Conservation (phyloP, 1,140 invertebrate genomes). For the Palaemon carinicauda region DNA sequence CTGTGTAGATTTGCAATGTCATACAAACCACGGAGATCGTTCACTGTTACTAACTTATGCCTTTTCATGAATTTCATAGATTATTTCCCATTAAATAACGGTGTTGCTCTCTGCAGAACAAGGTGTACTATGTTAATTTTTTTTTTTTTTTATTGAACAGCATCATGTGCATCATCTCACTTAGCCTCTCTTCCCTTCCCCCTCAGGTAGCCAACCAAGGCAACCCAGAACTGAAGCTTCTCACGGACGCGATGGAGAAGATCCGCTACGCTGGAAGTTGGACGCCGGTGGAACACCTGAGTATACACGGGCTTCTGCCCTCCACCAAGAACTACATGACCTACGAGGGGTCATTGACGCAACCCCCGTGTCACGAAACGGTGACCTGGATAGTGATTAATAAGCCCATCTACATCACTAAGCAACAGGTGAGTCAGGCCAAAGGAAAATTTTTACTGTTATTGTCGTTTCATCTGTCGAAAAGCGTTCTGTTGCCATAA, state of each 20-base stretch:
- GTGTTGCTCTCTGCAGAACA: too few relatives aligned
- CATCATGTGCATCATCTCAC: not conserved
- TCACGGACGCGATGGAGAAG: slow-evolving; percentile 54
- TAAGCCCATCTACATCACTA: slow-evolving; percentile 95
- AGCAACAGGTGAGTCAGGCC: slow-evolving; percentile 89
- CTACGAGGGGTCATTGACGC: slow-evolving; percentile 95
- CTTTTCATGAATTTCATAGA: too few relatives aligned
- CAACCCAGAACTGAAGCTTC: slow-evolving; percentile 23
- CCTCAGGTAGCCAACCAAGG: slow-evolving; percentile 36
- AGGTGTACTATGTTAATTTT: too few relatives aligned
- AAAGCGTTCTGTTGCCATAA: too few relatives aligned
- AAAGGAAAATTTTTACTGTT: too few relatives aligned
- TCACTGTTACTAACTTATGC: too few relatives aligned
- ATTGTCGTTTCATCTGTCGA: too few relatives aligned
- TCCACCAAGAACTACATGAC: slow-evolving; percentile 96
- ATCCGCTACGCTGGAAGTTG: slow-evolving; percentile 47
- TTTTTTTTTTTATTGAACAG: not conserved
- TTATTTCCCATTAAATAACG: too few relatives aligned
- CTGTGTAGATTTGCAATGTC: too few relatives aligned
- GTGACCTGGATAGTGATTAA: slow-evolving; percentile 96
- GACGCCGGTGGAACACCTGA: slow-evolving; percentile 75
- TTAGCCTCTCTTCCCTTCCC: not conserved
- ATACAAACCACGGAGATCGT: too few relatives aligned
- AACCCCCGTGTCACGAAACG: slow-evolving; percentile 91
- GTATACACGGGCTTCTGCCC: slow-evolving; percentile 84